Evolutionary conservation across 2,113 vertebrate genomes (phyloP).

Genomic region (Pogona vitticeps): DNA sequence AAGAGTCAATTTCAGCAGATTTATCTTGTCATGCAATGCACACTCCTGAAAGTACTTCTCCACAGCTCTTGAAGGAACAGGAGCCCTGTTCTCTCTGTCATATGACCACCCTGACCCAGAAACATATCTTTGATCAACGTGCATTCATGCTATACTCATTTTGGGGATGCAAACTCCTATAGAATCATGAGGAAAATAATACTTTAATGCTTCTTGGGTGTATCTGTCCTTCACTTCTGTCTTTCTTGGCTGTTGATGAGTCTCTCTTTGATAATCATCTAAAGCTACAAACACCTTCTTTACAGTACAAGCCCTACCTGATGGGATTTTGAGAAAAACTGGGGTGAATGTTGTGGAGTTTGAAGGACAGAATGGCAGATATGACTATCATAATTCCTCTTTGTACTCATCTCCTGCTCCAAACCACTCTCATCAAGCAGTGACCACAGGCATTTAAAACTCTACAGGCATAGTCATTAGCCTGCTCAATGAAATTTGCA

Average conservation of each 20-base stretch:
- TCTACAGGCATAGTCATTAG: slow-evolving; percentile 13
- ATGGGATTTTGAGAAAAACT: slow-evolving; percentile 8
- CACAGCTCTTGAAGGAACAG: too few species aligned
- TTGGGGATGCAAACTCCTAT: neutral
- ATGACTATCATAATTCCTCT: neutral
- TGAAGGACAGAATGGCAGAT: neutral
- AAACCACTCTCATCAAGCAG: neutral
- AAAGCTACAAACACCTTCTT: neutral
- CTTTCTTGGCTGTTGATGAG: neutral
- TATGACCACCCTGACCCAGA: neutral
- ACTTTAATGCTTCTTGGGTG: neutral
- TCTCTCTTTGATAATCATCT: neutral
- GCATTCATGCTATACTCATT: neutral
- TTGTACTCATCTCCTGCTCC: slow-evolving; percentile 4
- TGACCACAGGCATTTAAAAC: neutral
- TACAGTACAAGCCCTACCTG: neutral
- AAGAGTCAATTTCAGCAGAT: too few species aligned
- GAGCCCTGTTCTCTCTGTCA: too few species aligned
- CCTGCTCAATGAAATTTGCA: neutral
- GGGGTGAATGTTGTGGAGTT: neutral
- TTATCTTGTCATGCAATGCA: neutral
- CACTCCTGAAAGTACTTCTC: too few species aligned
- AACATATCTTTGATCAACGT: too few species aligned
- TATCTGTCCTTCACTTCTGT: neutral
- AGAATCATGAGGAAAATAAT: neutral